These are phyloP conservation scores for Climacteris rufus DNA, from an alignment of 2,113 vertebrate genomes.

Conservation along the genomic window DNA sequence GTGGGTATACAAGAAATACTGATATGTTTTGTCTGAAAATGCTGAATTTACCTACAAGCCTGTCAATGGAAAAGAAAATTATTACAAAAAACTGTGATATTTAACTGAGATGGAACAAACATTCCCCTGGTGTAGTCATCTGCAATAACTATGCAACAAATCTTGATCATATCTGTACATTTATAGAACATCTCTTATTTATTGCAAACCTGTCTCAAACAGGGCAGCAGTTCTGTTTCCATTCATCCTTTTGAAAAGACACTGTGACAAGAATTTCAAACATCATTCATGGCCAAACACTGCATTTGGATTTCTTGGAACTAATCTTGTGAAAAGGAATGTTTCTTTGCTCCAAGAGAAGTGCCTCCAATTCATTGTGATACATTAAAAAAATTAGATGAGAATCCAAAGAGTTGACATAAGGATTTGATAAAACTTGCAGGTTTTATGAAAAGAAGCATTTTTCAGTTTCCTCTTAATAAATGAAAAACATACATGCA, in stretches of 20 bases:
- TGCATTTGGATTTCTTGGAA: background rate
- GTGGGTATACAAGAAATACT: background rate
- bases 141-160: background rate
- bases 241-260: background rate
- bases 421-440: slow-evolving; percentile 14
- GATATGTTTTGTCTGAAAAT: background rate
- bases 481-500: slow-evolving; percentile 9
- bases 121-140: background rate
- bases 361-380: background rate
- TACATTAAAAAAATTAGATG: background rate
- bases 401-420: slow-evolving; percentile 22
- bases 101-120: background rate
- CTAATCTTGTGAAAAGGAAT: background rate
- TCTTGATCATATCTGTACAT: background rate
- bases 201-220: background rate
- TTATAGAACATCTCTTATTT: background rate
- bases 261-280: background rate
- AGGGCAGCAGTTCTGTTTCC: background rate
- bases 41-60: background rate
- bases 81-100: background rate
- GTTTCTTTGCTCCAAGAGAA: background rate
- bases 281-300: background rate
- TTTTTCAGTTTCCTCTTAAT: slow-evolving; percentile 16
- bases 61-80: background rate
- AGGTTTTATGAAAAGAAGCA: background rate